A percentile compares a stretch with the other conserved stretches of the same genome.
Evolutionary conservation across 30 jellyfish, hydroid and myxozoan genomes (phyloP).

Genomic region (Aurelia sp.): DNA sequence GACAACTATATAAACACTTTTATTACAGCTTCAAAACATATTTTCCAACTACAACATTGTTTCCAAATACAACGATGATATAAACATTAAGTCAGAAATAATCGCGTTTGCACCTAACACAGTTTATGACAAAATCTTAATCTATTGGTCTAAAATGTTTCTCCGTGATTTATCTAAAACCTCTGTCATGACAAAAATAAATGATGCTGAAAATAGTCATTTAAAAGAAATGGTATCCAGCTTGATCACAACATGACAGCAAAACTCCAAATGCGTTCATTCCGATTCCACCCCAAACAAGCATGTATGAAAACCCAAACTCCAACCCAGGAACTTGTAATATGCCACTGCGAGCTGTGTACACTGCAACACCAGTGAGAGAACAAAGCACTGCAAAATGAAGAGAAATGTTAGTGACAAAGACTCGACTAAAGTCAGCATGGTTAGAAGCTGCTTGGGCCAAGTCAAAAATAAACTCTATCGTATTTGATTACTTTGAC

Average conservation of each 20-base stretch:
- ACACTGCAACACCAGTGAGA: slow-evolving; percentile 46
- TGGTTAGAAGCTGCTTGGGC: too few relatives aligned
- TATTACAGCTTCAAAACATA: too few relatives aligned
- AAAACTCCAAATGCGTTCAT: slow-evolving; percentile 33
- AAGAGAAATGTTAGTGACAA: neutral
- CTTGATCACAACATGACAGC: slow-evolving; percentile 69
- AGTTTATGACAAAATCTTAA: too few relatives aligned
- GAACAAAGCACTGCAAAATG: slow-evolving; percentile 29
- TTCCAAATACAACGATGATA: too few relatives aligned
- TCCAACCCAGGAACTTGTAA: slow-evolving; percentile 69
- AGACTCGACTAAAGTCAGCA: too few relatives aligned
- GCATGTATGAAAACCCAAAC: slow-evolving; percentile 78
- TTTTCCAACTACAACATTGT: too few relatives aligned
- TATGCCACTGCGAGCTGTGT: slow-evolving; percentile 69
- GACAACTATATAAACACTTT: too few relatives aligned
- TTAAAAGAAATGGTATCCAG: slow-evolving; percentile 55
- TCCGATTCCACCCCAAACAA: slow-evolving; percentile 76
- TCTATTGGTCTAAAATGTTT: neutral
- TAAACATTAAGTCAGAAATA: too few relatives aligned
- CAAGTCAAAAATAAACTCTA: too few relatives aligned
- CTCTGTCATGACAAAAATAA: neutral
- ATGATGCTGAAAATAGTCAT: neutral
- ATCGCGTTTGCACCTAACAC: too few relatives aligned
- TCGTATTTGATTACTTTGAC: too few relatives aligned
- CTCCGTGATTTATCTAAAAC: neutral